These are phyloP conservation scores for Leptopterna dolabrata DNA, from an alignment of 2,888 invertebrate genomes.

Conservation along the genomic window DNA sequence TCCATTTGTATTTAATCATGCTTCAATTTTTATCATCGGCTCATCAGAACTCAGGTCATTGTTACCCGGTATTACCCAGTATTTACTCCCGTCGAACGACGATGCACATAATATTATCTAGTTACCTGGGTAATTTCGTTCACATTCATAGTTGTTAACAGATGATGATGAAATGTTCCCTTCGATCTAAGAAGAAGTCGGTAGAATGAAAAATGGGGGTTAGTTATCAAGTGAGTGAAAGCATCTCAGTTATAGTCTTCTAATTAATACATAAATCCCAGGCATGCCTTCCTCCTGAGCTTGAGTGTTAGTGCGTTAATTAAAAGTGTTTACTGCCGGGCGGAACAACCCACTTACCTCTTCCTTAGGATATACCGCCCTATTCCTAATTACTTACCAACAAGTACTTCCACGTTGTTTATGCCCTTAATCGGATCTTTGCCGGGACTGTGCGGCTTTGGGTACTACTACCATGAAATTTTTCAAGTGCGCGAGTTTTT, in stretches of 20 bases:
- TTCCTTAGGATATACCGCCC: slow-evolving; percentile 15
- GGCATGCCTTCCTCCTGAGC: neutral
- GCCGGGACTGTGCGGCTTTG: neutral
- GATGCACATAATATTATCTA: too few relatives aligned
- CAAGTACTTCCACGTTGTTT: slow-evolving; percentile 15
- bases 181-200: neutral
- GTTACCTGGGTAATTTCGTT: too few relatives aligned
- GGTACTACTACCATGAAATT: neutral
- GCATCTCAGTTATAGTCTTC: slow-evolving; percentile 8
- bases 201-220: neutral
- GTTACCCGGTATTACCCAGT: too few relatives aligned
- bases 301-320: slow-evolving; percentile 33
- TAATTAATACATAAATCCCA: slow-evolving; percentile 39
- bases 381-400: slow-evolving; percentile 39
- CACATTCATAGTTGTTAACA: too few relatives aligned
- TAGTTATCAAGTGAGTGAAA: neutral
- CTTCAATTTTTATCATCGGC: too few relatives aligned
- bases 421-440: slow-evolving; percentile 14
- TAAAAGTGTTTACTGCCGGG: slow-evolving; percentile 39
- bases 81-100: too few relatives aligned
- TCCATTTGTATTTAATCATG: too few relatives aligned
- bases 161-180: neutral
- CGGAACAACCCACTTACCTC: slow-evolving; percentile 44
- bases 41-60: too few relatives aligned
- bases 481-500: neutral